Conservation (phyloP, 2,888 invertebrate genomes). For the Abscondita cerata region DNA sequence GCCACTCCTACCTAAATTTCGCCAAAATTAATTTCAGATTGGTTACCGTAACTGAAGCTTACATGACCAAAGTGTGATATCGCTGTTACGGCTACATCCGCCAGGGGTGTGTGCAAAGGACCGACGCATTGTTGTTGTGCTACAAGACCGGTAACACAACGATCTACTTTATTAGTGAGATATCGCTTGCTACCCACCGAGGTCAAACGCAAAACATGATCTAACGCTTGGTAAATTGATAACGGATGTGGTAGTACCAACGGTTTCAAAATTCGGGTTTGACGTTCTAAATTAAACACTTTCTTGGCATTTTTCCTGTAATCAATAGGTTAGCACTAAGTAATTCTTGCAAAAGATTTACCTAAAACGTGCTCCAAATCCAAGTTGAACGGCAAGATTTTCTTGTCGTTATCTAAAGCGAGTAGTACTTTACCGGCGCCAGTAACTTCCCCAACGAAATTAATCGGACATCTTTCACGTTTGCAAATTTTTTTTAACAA, state of each 20-base stretch:
- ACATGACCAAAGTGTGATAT: constrained; percentile 82
- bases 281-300: constrained; percentile 63
- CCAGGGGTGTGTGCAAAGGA: constrained; percentile 93
- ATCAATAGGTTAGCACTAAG: constrained; percentile 50
- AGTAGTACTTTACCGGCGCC: constrained; percentile 75
- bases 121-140: constrained; percentile 99
- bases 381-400: constrained; percentile 81
- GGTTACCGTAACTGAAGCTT: constrained; percentile 44
- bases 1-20: constrained; percentile 87
- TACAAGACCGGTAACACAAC: constrained; percentile 93
- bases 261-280: constrained; percentile 44
- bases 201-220: constrained; percentile 84
- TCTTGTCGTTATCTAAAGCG: constrained; percentile 71
- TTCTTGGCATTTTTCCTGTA: constrained; percentile 79
- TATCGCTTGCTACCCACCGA: constrained; percentile 95
- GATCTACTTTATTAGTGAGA: constrained; percentile 93
- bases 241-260: constrained; percentile 61
- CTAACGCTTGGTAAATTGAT: constrained; percentile 72
- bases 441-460: constrained; percentile 91
- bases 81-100: constrained; percentile 91
- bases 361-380: constrained; percentile 89
- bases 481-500: constrained; percentile 75
- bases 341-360: constrained; percentile 37
- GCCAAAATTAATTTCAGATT: neutral
- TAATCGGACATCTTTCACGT: constrained; percentile 91